Percentiles rank a stretch among this genome's conserved stretches.
Conservation (phyloP, 2,797 vertebrate species). For the Pygocentrus nattereri region DNA sequence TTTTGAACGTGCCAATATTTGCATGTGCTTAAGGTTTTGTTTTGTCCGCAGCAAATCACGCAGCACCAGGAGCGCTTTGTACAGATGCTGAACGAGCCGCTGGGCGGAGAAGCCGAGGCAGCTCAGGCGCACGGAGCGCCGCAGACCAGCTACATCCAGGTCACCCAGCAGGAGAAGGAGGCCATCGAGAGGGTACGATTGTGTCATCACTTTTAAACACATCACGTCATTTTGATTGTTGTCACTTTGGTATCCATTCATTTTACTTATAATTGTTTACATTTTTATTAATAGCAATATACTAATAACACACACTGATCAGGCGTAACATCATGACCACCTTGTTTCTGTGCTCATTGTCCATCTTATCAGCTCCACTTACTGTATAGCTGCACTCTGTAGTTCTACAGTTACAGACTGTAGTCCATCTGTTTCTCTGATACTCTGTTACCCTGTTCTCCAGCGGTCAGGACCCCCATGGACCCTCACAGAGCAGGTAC, state of each 20-base stretch:
- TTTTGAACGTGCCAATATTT: neutral
- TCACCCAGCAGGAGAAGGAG: conserved; percentile 84
- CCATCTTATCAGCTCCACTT: no score
- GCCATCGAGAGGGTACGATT: conserved; percentile 80
- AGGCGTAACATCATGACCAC: no score
- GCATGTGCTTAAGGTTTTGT: conserved; percentile 12
- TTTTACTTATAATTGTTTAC: neutral
- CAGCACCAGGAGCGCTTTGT: conserved; percentile 83
- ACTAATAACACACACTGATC: no score
- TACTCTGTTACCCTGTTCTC: no score
- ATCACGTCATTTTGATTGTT: neutral
- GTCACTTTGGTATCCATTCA: no score
- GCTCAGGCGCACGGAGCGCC: conserved; percentile 71
- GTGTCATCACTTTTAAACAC: neutral
- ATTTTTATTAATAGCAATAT: no score
- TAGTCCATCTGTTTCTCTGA: no score
- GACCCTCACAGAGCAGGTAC: no score
- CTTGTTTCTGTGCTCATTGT: no score
- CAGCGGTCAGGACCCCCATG: no score
- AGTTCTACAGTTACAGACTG: no score
- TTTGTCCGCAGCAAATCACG: conserved; percentile 78
- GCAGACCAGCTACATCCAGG: conserved; percentile 82
- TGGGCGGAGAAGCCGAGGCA: conserved; percentile 65
- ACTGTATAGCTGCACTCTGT: no score
- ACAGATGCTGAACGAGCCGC: conserved; percentile 83